phyloP scores from a whole-genome alignment of 2,797 vertebrate genomes.

The Microctenopoma lineatum region DNA sequence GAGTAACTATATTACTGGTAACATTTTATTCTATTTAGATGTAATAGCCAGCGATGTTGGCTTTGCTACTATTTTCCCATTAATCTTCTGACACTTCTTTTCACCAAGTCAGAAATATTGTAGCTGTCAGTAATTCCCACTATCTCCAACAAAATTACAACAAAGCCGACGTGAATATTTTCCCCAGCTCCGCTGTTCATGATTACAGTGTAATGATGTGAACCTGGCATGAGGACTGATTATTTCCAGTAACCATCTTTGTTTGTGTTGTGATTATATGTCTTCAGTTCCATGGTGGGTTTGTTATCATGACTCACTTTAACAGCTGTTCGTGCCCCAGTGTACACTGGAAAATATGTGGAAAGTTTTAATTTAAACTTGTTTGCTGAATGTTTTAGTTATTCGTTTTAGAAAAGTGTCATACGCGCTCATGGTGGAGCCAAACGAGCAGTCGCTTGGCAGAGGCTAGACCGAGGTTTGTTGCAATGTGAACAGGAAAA shows the following conservation, averaged over 20 bases:
- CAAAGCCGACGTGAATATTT: background rate
- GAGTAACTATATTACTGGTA: background rate
- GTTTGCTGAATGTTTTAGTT: background rate
- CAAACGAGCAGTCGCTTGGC: slow-evolving; percentile 4
- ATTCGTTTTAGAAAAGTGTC: background rate
- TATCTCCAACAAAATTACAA: background rate
- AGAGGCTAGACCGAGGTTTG: slow-evolving; percentile 4
- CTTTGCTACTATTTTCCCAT: background rate
- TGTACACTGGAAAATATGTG: slow-evolving; percentile 1
- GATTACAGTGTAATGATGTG: background rate
- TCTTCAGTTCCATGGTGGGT: background rate
- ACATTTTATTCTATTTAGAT: background rate
- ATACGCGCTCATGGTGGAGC: background rate
- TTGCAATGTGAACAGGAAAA: background rate
- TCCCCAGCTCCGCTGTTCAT: background rate
- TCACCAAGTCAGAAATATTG: background rate
- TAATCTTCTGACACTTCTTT: background rate
- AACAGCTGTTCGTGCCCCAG: slow-evolving; percentile 7
- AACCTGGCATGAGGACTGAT: background rate
- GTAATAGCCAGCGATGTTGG: background rate
- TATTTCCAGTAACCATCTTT: background rate
- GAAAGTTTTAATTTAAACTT: background rate
- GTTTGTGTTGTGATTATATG: background rate
- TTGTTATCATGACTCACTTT: background rate
- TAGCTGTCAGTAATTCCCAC: background rate